Percentiles rank a stretch among this genome's conserved stretches.
phyloP scores from a whole-genome alignment of 92 coral and sea anemone genomes.

The Epizoanthus illoricatus region DNA sequence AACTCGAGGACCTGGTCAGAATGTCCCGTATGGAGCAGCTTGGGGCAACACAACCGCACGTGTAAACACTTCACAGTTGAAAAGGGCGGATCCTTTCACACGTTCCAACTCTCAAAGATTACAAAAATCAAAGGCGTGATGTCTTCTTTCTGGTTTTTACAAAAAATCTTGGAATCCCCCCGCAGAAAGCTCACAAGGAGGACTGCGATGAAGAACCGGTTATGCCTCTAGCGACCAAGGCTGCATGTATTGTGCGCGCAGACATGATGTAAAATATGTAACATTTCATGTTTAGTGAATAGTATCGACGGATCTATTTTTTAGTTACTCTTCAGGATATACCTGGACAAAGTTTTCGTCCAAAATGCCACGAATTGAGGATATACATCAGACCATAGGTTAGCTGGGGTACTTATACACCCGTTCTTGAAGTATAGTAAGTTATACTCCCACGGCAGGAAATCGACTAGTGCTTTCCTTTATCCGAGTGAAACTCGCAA shows the following conservation, averaged over 20 bases:
- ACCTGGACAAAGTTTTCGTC: too few relatives aligned
- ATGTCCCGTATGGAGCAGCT: too few relatives aligned
- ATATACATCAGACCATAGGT: too few relatives aligned
- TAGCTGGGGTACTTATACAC: too few relatives aligned
- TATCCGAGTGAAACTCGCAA: too few relatives aligned
- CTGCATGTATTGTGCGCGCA: constrained; percentile 58
- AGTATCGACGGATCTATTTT: too few relatives aligned
- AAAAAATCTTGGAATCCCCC: constrained; percentile 34
- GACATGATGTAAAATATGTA: constrained; percentile 43
- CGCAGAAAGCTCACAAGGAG: constrained; percentile 45
- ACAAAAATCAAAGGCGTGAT: constrained; percentile 1
- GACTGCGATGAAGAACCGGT: constrained; percentile 59
- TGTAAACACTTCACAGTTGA: constrained; percentile 52
- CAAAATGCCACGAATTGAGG: too few relatives aligned
- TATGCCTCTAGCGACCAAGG: constrained; percentile 45
- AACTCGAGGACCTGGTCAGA: too few relatives aligned
- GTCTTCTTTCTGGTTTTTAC: constrained; percentile 29
- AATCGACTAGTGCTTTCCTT: too few relatives aligned
- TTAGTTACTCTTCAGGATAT: too few relatives aligned
- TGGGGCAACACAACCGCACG: neutral
- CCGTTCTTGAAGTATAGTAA: too few relatives aligned
- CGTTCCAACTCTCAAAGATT: constrained; percentile 42
- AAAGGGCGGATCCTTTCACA: constrained; percentile 55
- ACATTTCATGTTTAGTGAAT: constrained; percentile 2
- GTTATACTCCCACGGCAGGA: too few relatives aligned